phyloP scores from a whole-genome alignment of 2,113 vertebrate species.

The Nanorana parkeri region DNA sequence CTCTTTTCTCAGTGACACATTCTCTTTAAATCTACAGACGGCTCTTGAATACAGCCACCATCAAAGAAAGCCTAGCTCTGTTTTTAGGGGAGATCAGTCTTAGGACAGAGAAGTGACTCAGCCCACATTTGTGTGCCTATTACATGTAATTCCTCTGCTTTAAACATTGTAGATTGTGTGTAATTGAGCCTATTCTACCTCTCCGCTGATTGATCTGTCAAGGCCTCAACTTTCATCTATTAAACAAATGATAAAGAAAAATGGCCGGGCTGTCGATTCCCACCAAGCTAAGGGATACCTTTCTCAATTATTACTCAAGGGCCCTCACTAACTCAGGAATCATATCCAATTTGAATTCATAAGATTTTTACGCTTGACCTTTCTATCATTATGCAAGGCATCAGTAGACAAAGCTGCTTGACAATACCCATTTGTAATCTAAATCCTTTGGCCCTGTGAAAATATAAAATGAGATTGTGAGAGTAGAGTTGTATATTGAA shows the following conservation, averaged over 20 bases:
- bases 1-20: too few relatives aligned
- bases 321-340: neutral
- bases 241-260: conserved; percentile 11
- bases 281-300: neutral
- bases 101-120: neutral
- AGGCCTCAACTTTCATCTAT: conserved; percentile 23
- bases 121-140: neutral
- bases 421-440: neutral
- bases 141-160: neutral
- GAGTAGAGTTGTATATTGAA: neutral
- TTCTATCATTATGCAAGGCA: neutral
- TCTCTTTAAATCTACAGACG: too few relatives aligned
- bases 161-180: neutral
- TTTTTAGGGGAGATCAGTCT: neutral
- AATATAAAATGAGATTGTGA: neutral
- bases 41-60: too few relatives aligned
- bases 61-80: neutral
- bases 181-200: neutral
- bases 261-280: conserved; percentile 2
- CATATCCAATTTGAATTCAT: conserved; percentile 20
- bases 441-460: neutral
- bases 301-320: conserved; percentile 7
- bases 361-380: neutral
- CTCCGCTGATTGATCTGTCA: neutral
- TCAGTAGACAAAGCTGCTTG: neutral